Percentiles rank a stretch among this genome's conserved stretches.
Evolutionary conservation across 1,140 invertebrate genomes (phyloP).

Genomic region (Apis dorsata): DNA sequence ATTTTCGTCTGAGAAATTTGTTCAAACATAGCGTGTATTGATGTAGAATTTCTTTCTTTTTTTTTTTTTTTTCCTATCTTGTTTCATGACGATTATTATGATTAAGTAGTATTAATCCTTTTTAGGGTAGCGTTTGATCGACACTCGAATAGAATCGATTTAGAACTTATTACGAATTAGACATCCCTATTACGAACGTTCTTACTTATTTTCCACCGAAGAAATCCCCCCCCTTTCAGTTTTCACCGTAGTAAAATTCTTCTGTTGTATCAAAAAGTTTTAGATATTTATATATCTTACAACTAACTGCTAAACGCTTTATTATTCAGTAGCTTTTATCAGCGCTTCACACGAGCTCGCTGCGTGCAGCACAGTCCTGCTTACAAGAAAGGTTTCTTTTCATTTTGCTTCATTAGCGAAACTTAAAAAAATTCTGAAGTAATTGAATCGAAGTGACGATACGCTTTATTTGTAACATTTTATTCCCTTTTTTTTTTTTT

Average conservation of each 20-base stretch:
- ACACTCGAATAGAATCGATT: neutral
- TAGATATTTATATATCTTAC: constrained; percentile 59
- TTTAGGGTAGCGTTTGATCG: constrained; percentile 12
- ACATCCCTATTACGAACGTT: constrained; percentile 18
- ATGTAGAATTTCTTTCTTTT: constrained; percentile 13
- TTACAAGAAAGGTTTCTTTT: constrained; percentile 47
- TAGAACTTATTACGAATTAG: constrained; percentile 4
- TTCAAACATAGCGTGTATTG: neutral
- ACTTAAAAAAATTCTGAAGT: neutral
- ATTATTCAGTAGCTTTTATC: constrained; percentile 76
- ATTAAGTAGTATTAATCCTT: neutral
- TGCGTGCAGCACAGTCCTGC: constrained; percentile 75
- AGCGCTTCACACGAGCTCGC: constrained; percentile 77
- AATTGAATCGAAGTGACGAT: constrained; percentile 12
- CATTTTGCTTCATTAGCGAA: neutral
- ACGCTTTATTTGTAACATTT: neutral
- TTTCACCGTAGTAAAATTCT: constrained; percentile 61
- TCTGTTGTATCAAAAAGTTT: constrained; percentile 59
- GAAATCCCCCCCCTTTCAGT: constrained; percentile 50
- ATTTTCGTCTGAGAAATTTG: neutral
- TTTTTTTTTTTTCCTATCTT: neutral
- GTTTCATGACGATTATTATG: neutral
- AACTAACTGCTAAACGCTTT: constrained; percentile 75
- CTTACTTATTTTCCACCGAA: constrained; percentile 45
- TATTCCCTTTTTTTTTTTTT: neutral